Evolutionary conservation across 92 coral and sea anemone species (phyloP).

Genomic region (Nematostella vectensis): DNA sequence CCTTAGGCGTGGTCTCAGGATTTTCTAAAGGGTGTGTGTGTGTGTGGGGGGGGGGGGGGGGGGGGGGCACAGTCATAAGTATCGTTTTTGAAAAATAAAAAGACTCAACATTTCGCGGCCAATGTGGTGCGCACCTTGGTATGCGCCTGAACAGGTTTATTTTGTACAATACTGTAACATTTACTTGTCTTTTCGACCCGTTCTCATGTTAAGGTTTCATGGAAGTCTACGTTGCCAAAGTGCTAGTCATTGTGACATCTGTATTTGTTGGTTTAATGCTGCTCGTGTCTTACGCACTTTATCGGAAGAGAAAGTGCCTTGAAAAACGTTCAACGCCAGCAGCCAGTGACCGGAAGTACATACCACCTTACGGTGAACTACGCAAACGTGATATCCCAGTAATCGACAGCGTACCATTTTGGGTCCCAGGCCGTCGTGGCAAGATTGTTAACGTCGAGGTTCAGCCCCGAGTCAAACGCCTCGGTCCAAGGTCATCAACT

Average conservation of each 20-base stretch:
- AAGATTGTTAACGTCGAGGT: slow-evolving; percentile 53
- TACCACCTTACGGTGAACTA: slow-evolving; percentile 32
- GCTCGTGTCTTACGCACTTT: neutral
- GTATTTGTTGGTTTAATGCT: neutral
- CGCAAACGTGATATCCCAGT: slow-evolving; percentile 37
- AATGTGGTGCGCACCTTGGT: no score
- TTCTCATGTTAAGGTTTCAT: no score
- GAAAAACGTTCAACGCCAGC: neutral
- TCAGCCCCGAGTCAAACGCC: slow-evolving; percentile 44
- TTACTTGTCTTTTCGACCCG: no score
- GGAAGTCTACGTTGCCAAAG: neutral
- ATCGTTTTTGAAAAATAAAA: no score
- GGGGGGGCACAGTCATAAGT: no score
- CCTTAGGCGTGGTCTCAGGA: no score
- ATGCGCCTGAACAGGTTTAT: no score
- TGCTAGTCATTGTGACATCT: neutral
- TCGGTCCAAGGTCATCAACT: slow-evolving; percentile 39
- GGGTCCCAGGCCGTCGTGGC: slow-evolving; percentile 38
- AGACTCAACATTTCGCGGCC: no score
- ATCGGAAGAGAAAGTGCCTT: neutral
- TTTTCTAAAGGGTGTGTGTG: no score
- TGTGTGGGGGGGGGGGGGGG: no score
- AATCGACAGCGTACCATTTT: slow-evolving; percentile 49
- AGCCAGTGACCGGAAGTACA: no score
- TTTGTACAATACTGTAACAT: no score